Evolutionary conservation across 35 echinoderm and acorn worm genomes (phyloP).

Genomic region (Lytechinus pictus): DNA sequence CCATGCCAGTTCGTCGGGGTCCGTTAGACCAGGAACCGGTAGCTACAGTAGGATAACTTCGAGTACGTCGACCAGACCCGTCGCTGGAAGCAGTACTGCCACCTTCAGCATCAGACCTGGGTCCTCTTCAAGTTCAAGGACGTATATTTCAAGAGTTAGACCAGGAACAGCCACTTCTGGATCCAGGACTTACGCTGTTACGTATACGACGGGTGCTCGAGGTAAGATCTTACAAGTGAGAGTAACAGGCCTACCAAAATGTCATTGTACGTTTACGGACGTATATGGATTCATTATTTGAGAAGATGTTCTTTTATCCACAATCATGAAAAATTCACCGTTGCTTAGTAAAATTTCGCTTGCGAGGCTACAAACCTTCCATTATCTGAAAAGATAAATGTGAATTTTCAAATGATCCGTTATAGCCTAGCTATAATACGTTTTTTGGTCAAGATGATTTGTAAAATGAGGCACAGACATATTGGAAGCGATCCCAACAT

Average conservation of each 20-base stretch:
- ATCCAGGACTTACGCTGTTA: background rate
- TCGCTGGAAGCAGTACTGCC: background rate
- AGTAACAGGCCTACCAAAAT: no score
- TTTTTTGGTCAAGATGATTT: background rate
- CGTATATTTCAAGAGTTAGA: background rate
- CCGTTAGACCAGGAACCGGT: background rate
- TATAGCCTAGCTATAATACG: background rate
- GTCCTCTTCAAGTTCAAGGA: background rate
- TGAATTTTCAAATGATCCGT: background rate
- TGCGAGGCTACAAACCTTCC: no score
- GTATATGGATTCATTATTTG: no score
- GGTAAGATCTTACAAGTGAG: background rate
- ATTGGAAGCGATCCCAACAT: background rate
- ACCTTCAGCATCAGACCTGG: conserved; percentile 16
- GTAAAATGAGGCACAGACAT: background rate
- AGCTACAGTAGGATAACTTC: background rate
- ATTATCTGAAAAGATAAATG: no score
- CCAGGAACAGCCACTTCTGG: background rate
- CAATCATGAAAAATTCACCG: no score
- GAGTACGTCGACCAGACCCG: background rate
- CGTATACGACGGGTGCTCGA: background rate
- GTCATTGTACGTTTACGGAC: no score
- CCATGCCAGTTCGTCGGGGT: background rate
- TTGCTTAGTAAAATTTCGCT: no score
- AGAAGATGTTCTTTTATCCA: no score